Conservation (phyloP, 2,113 vertebrate species). For the Oxygymnocypris stewartii region DNA sequence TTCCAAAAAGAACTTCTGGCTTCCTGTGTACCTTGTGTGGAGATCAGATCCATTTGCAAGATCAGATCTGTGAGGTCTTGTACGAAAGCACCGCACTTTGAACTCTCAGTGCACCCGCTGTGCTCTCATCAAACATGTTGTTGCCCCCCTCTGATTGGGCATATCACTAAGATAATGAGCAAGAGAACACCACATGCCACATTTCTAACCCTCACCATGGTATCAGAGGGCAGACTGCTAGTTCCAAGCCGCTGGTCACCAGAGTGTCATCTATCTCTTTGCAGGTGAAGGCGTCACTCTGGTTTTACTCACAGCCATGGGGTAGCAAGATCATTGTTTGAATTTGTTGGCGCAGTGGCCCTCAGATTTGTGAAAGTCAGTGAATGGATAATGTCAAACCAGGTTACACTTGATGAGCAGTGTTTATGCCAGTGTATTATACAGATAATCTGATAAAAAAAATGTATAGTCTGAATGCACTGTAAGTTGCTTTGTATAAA, state of each 20-base stretch:
- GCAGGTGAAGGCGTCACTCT: neutral
- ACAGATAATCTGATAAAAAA: too few relatives aligned
- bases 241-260: constrained; percentile 23
- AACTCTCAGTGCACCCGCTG: neutral
- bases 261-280: neutral
- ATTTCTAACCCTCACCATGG: constrained; percentile 15
- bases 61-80: constrained; percentile 23
- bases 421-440: neutral
- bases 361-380: neutral
- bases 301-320: constrained; percentile 22
- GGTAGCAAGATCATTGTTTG: neutral
- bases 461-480: too few relatives aligned
- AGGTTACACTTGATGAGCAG: neutral
- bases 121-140: constrained; percentile 39
- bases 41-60: constrained; percentile 21
- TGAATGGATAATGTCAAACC: neutral
- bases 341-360: neutral
- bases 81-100: constrained; percentile 13
- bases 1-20: neutral
- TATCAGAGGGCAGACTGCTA: neutral
- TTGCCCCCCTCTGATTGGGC: constrained; percentile 30
- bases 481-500: too few relatives aligned
- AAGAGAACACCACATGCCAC: constrained; percentile 1
- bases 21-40: constrained; percentile 56
- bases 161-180: constrained; percentile 10